Evolutionary conservation across 2,113 vertebrate genomes (phyloP), one percentile per base, ranked within the genome.

Genomic region (Actinemys pallida): DNA sequence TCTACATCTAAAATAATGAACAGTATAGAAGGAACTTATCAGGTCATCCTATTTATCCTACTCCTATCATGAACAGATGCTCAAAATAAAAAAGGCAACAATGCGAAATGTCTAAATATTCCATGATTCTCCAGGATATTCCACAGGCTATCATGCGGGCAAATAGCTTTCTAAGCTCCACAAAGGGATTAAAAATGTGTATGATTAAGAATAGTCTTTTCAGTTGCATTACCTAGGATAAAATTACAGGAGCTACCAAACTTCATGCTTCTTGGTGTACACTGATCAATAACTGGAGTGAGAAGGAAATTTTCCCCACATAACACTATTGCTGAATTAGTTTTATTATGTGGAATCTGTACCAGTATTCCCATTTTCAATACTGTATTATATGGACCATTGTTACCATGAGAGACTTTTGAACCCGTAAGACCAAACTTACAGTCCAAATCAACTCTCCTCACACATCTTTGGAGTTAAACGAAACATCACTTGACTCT

Each of bases 101-200:
- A 8, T 29, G 79, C 53, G 27, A 81, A n/a, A 17, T 0, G 0
- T 57, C 49, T 62, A 62, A 31, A 45, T 45, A 45, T 45, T 45
- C 45, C 45, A 45, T 45, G 45, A 45, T 45, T 45, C 45, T 45
- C 45, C 45, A 45, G 45, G 45, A 45, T 45, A 45, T 45, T 45
- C 45, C 42, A 59, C 2, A 1, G 1, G 13, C 10, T 76, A 17
- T 57, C 45, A 59, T 1, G 19, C 14, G 88, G 69, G 20, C 69
- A 81, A 72, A 62, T 3, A 83, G 10, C 19, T 89, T 90, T 49
- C 54, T 59, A 42, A 82, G 50, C 89, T 84, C 75, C 81, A 53
- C 31, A 87, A 52, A 72, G 6, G 47, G 14, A n/a, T 91, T 62
- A 84, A 86, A 81, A 79, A 89, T 0, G 3, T 7, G 10, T n/a